Conservation (phyloP, 2,888 invertebrate species). For the Nomada ruficornis region DNA sequence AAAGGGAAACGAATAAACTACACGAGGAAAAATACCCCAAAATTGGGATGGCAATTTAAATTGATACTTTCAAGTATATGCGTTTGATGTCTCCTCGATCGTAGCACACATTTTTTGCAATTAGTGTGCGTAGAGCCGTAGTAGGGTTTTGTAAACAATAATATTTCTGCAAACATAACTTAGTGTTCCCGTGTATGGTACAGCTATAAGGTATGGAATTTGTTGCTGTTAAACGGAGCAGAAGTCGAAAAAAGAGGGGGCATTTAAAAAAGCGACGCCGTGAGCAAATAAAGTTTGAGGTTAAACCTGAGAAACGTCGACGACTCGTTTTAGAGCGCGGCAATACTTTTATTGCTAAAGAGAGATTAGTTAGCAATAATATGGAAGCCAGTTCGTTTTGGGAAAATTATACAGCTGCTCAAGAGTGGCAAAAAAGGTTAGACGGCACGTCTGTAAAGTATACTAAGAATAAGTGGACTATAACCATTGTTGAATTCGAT, state of each 20-base stretch:
- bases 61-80: not conserved
- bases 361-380: conserved; percentile 51
- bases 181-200: not conserved
- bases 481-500: not conserved
- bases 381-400: conserved; percentile 81
- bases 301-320: conserved; percentile 73
- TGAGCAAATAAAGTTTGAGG: conserved; percentile 75
- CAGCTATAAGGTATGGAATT: conserved; percentile 73
- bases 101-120: not conserved
- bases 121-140: too few species aligned
- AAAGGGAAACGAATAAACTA: too few species aligned
- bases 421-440: conserved; percentile 81
- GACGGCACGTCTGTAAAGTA: not conserved
- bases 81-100: conserved; percentile 5
- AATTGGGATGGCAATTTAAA: too few species aligned
- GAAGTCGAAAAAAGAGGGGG: conserved; percentile 72
- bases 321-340: conserved; percentile 47
- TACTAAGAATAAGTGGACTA: not conserved
- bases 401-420: conserved; percentile 80
- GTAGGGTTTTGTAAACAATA: conserved; percentile 13
- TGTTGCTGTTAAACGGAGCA: conserved; percentile 67
- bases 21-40: too few species aligned
- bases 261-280: conserved; percentile 71
- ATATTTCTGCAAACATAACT: conserved; percentile 2
- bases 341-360: conserved; percentile 37